Base-by-base conservation (phyloP, 2,888 invertebrate genomes). In the Liodrosophila aerea region DNA sequence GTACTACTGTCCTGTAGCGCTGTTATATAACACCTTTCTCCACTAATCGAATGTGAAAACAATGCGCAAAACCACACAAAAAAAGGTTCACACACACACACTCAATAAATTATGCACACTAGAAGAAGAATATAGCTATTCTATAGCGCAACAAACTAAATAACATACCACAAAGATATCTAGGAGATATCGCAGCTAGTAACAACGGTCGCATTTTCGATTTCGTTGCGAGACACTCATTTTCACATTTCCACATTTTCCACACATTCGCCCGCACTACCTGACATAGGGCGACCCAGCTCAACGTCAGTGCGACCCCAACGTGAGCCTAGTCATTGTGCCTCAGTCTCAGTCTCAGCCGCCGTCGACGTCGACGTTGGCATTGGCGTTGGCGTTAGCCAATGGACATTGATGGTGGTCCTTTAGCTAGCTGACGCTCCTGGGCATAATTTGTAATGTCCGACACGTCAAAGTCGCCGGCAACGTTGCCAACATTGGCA, bases 401-500 rank as follows among this genome's bases (percentile, higher is more conserved):
- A 39, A 47, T 56, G 84, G 68, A 81, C 77, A 76, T 71, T 78
- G 78, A 75, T 71, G 85, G 80, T 85, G 80, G 85, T 80, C 85
- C 51, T 52, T 46, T 47, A 29, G 67, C 56, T 54, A 67, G 3
- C 16, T 27, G 33, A 27, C 43, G 62, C 85, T 71, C 60, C 82
- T 78, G 80, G 83, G 80, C 82, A 76, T 82, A 85, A 85, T 81
- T 85, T 81, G 85, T 81, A 81, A 81, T 85, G 85, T 81, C 83
- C 83, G 66, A 85, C 80, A 81, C 80, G 85, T 82, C 85, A 72
- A 60, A 46, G 68, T 36, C 54, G 57, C 39, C 34, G 61, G 54
- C 22, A 41, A 60, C 22, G 22, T 5, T 22, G 22, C 22, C 22
- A 22, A 22, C 29, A 11, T 29, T 36, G 34, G 49, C 13, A 16